These are phyloP conservation scores for Sitta europaea DNA, from an alignment of 2,113 vertebrate species.

Conservation along the genomic window DNA sequence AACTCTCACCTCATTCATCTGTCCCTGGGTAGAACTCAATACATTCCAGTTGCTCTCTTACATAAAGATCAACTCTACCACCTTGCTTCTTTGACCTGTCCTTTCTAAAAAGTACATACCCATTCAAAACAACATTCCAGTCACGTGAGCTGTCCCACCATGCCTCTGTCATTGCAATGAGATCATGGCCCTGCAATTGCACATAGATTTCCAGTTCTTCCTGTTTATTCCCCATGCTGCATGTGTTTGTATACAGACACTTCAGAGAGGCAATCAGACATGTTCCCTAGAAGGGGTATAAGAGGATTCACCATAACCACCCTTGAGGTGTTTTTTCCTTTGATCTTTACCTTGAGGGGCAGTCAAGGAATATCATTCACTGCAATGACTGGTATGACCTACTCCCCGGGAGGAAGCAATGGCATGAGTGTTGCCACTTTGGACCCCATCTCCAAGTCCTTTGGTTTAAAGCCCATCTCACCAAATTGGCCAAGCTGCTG, in stretches of 20 bases:
- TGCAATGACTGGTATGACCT: not conserved
- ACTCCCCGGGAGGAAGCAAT: not conserved
- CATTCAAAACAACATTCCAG: not conserved
- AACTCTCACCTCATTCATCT: not conserved
- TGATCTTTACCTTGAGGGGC: not conserved
- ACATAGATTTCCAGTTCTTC: not conserved
- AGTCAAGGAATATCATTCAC: not conserved
- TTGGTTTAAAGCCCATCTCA: not conserved
- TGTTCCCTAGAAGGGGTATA: not conserved
- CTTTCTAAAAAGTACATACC: not conserved
- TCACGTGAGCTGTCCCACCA: not conserved
- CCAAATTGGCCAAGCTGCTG: not conserved
- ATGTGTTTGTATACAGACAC: not conserved
- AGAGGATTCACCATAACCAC: not conserved
- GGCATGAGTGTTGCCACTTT: not conserved
- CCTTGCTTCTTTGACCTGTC: not conserved
- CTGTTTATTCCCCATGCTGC: not conserved
- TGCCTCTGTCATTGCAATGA: not conserved
- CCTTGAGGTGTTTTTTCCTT: not conserved
- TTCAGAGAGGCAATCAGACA: not conserved
- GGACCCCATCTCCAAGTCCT: not conserved
- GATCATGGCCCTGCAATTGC: not conserved
- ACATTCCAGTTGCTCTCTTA: not conserved
- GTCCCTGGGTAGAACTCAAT: not conserved
- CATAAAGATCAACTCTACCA: not conserved